phyloP scores from a whole-genome alignment of 2,888 invertebrate genomes.

The Aproaerema taeniolella region DNA sequence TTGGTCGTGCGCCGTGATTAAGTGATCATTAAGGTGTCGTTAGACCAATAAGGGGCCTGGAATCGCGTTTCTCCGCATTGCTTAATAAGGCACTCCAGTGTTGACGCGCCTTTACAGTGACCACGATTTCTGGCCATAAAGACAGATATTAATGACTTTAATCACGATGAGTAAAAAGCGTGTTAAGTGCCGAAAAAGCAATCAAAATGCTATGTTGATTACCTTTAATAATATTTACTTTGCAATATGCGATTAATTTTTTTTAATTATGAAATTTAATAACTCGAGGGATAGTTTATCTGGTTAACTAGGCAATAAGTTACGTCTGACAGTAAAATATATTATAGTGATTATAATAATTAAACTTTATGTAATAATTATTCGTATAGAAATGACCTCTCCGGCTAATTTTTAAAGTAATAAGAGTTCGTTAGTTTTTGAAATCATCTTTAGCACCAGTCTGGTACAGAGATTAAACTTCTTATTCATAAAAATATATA shows the following conservation, averaged over 20 bases:
- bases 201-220: conserved; percentile 8
- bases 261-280: conserved; percentile 6
- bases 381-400: no score
- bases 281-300: neutral
- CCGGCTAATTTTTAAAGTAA: no score
- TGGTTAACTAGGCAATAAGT: conserved; percentile 3
- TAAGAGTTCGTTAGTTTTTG: no score
- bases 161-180: conserved; percentile 6
- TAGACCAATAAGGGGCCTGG: conserved; percentile 35
- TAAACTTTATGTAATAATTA: neutral
- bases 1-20: conserved; percentile 38
- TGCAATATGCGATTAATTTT: conserved; percentile 1
- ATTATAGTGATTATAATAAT: no score
- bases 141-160: conserved; percentile 38
- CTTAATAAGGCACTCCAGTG: conserved; percentile 36
- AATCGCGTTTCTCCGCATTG: conserved; percentile 28
- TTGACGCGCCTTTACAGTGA: conserved; percentile 29
- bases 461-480: no score
- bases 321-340: no score
- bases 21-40: conserved; percentile 55
- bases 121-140: conserved; percentile 38
- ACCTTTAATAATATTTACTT: conserved; percentile 5
- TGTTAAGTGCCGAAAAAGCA: conserved; percentile 10
- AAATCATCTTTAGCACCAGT: no score
- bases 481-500: no score